A percentile compares a stretch with the other conserved stretches of the same genome.
Conservation (phyloP, 2,888 invertebrate species). For the Folsomia manolachei region DNA sequence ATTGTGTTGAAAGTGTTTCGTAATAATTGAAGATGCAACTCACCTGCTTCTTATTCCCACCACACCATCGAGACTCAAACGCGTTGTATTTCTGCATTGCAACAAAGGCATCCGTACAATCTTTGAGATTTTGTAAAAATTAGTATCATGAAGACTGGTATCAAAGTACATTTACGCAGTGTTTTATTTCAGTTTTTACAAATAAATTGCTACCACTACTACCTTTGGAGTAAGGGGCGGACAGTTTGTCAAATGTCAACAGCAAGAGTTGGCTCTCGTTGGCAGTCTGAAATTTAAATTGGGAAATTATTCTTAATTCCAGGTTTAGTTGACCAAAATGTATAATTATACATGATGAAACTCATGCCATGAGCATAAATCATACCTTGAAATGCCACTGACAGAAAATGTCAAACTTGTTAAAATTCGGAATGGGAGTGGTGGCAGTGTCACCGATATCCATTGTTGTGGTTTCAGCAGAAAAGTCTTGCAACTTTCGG, state of each 20-base stretch:
- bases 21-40: no score
- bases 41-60: conserved; percentile 47
- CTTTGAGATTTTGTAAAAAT: no score
- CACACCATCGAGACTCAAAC: conserved; percentile 48
- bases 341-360: background rate
- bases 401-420: conserved; percentile 36
- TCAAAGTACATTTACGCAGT: no score
- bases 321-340: background rate
- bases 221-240: conserved; percentile 37
- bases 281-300: conserved; percentile 39
- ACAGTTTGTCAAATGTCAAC: conserved; percentile 46
- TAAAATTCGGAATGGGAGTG: background rate
- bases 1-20: no score
- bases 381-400: conserved; percentile 47
- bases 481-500: background rate
- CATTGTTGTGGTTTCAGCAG: background rate
- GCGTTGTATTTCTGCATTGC: conserved; percentile 49
- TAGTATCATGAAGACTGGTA: conserved; percentile 29
- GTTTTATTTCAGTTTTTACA: background rate
- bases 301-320: no score
- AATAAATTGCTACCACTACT: background rate
- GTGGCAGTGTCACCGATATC: background rate
- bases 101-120: conserved; percentile 43
- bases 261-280: conserved; percentile 45
- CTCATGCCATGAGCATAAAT: background rate